phyloP scores from a whole-genome alignment of 1,140 invertebrate species.

The Diprion similis region DNA sequence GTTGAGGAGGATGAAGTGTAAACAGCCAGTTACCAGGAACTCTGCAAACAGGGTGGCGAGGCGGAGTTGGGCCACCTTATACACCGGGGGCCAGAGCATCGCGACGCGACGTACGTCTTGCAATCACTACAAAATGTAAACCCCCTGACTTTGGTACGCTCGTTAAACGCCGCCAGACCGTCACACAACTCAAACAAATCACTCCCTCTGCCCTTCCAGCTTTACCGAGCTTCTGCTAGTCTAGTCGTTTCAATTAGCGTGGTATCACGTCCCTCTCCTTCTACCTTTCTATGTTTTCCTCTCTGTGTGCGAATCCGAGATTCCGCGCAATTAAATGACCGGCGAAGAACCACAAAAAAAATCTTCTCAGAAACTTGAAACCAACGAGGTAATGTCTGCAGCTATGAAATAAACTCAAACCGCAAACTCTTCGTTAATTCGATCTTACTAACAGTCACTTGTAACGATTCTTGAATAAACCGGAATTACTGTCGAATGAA shows the following conservation, averaged over 20 bases:
- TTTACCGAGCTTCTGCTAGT: neutral
- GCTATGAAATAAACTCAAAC: too few species aligned
- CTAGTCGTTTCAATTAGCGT: neutral
- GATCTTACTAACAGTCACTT: too few species aligned
- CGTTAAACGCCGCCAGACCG: neutral
- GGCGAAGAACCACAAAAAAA: too few species aligned
- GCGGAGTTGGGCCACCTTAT: too few species aligned
- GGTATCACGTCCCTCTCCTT: neutral
- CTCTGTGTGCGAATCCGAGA: too few species aligned
- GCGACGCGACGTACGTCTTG: neutral
- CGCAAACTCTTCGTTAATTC: too few species aligned
- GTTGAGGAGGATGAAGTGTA: neutral
- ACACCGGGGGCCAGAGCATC: neutral
- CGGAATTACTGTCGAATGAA: too few species aligned
- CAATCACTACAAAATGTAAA: conserved; percentile 2
- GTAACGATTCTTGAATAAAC: too few species aligned
- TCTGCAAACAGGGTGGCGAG: neutral
- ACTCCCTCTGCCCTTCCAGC: neutral
- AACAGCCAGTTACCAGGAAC: conserved; percentile 1
- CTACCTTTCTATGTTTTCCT: neutral
- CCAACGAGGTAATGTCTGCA: too few species aligned
- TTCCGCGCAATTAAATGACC: too few species aligned
- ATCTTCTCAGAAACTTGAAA: too few species aligned
- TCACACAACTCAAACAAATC: neutral
- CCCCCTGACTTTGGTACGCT: neutral